These are phyloP conservation scores for Catharus ustulatus DNA, from an alignment of 2,797 vertebrate genomes.

Conservation along the genomic window DNA sequence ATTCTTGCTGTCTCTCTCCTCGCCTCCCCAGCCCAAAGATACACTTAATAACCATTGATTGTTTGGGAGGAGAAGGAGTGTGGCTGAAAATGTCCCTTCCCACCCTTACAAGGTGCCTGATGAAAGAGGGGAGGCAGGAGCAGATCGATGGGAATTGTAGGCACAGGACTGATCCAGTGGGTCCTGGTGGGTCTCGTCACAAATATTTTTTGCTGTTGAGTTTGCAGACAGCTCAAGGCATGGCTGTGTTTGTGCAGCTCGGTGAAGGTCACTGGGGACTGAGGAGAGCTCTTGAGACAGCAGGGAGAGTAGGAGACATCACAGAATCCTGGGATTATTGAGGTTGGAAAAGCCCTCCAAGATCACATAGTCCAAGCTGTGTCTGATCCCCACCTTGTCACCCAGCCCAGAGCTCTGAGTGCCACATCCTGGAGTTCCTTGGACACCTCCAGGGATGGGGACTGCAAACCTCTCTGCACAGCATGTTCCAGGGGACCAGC, in stretches of 20 bases:
- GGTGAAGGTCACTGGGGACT: background rate
- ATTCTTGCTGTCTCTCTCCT: conserved; percentile 9
- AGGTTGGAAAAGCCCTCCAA: background rate
- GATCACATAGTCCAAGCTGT: rapidly evolving
- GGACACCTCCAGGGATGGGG: background rate
- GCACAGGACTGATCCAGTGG: background rate
- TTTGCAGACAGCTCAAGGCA: background rate
- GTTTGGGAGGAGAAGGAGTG: conserved; percentile 13
- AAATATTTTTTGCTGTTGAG: background rate
- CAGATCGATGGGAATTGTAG: background rate
- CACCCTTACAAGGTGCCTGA: conserved; percentile 20
- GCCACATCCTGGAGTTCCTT: rapidly evolving
- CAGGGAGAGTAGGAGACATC: background rate
- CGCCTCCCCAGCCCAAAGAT: conserved; percentile 37
- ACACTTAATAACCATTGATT: conserved; percentile 63
- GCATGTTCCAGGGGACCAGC: background rate
- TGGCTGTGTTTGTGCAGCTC: background rate
- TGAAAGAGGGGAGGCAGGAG: background rate
- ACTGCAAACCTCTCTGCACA: background rate
- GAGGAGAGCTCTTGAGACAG: background rate
- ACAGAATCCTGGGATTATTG: background rate
- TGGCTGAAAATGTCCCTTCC: conserved; percentile 37
- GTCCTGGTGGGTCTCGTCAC: background rate
- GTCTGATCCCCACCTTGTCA: background rate
- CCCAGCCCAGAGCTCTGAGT: background rate